Base-by-base conservation (phyloP, 2,113 vertebrate genomes). In the Crotalus viridis region DNA sequence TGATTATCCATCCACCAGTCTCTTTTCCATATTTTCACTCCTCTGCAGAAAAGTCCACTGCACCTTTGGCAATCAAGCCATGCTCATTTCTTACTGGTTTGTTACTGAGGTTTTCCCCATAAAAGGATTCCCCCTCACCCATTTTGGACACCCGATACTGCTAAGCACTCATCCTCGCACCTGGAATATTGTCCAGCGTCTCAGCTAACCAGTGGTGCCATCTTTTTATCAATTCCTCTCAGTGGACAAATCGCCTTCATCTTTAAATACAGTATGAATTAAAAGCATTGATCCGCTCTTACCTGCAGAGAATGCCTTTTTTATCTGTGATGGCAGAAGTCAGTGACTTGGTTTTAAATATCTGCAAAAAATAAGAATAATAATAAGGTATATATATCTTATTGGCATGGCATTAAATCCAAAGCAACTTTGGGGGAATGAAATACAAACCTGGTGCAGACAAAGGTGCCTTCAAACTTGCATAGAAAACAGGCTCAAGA, bases 291-390 rank as follows among this genome's bases (percentile, higher is more conserved):
- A 39, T 33, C 33, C 5, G 1, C 26, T 88, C 94, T 96, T 96
- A 97, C 97, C 96, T 95, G n/a, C 94, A 57, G n/a, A 95, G 56
- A 92, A 94, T 3, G 8, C 88, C 93, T 87, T 85, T 28, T 93
- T 96, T 96, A 56, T 90, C 89, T 33, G 51, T 94, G 33, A 92
- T 92, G 89, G 93, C 93, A 92, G 96, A 97, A 21, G 92, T 12
- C 94, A 97, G 57, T 0, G 96, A 96, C 93, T 96, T 97, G 8
- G 97, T 95, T 96, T 97, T 97, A 33, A 95, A 89, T 74, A 96
- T 91, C 97, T 97, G 94, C 94, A 74, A 0, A 2, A 57, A 24
- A 87, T 1, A 0, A 2, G 91, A 48, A 48, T 48, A 48, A 48
- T 48, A 48, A 48, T 48, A 48, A 39, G 39, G 2, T 3, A 28